phyloP scores from a whole-genome alignment of 2,113 vertebrate genomes.

The Cephalophus harveyi region DNA sequence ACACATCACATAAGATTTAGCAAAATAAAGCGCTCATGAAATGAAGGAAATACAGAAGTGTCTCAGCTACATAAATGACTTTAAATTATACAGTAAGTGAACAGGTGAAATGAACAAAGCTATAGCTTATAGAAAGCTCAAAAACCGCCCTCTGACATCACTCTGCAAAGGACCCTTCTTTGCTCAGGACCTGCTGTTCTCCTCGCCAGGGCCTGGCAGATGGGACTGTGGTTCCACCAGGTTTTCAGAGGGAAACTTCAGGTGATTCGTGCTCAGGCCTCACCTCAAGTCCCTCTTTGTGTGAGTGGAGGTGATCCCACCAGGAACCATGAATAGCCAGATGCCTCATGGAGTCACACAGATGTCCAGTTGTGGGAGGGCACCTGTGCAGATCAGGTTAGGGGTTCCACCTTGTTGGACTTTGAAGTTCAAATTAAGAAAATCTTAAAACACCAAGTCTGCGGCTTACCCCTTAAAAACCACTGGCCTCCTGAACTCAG shows the following conservation, averaged over 20 bases:
- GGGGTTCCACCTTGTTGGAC: background rate
- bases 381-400: background rate
- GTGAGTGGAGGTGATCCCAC: background rate
- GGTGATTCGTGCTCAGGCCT: background rate
- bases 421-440: background rate
- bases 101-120: constrained; percentile 80
- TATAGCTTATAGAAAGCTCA: constrained; percentile 74
- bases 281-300: background rate
- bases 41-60: constrained; percentile 80
- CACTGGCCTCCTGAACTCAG: background rate
- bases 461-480: background rate
- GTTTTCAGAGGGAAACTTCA: background rate
- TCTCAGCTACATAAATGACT: constrained; percentile 81
- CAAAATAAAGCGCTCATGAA: constrained; percentile 78
- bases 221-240: background rate
- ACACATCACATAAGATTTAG: constrained; percentile 74
- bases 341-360: background rate
- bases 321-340: background rate
- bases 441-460: background rate
- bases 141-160: constrained; percentile 52
- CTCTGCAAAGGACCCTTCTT: constrained; percentile 33
- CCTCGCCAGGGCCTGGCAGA: background rate
- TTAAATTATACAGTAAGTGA: constrained; percentile 79
- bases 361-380: background rate
- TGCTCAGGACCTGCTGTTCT: constrained; percentile 14